Evolutionary conservation across 1,140 invertebrate genomes (phyloP).

Genomic region (Drosophila nigromelanica): DNA sequence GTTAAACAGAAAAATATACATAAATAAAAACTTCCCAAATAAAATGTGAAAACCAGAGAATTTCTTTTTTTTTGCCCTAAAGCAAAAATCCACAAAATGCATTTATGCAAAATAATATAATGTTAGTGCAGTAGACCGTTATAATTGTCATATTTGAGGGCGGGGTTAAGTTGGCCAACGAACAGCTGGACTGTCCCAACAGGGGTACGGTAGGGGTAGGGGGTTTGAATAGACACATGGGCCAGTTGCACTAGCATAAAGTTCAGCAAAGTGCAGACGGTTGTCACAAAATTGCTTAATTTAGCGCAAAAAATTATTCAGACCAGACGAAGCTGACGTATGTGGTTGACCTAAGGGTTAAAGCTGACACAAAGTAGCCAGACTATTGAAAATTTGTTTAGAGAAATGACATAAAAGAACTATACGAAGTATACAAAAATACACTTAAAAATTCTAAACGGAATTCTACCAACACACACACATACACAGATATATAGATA

Average conservation of each 20-base stretch:
- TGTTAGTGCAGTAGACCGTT: conserved; percentile 72
- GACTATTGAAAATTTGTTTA: conserved; percentile 2
- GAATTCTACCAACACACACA: not conserved
- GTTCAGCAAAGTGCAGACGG: conserved; percentile 48
- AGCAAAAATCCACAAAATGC: conserved; percentile 41
- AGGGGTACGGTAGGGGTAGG: not conserved
- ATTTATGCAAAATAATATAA: conserved; percentile 66
- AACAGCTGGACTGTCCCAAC: conserved; percentile 5
- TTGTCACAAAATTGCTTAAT: conserved; percentile 71
- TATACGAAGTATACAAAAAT: conserved; percentile 3
- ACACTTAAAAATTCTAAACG: conserved; percentile 7
- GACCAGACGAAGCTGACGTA: conserved; percentile 33
- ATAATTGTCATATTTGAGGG: conserved; percentile 73
- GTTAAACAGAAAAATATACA: no score
- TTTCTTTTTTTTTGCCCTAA: not conserved
- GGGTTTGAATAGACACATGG: conserved; percentile 2
- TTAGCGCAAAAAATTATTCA: conserved; percentile 76
- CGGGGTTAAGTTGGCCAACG: conserved; percentile 25
- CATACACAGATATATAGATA: not conserved
- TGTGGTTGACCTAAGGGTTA: conserved; percentile 19
- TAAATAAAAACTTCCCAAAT: not conserved
- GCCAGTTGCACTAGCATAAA: conserved; percentile 9
- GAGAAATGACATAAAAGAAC: conserved; percentile 15
- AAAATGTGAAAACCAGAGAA: not conserved
- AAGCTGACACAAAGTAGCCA: conserved; percentile 15